phyloP scores from a whole-genome alignment of 2,113 vertebrate species.

The Pollimyrus isidori region DNA sequence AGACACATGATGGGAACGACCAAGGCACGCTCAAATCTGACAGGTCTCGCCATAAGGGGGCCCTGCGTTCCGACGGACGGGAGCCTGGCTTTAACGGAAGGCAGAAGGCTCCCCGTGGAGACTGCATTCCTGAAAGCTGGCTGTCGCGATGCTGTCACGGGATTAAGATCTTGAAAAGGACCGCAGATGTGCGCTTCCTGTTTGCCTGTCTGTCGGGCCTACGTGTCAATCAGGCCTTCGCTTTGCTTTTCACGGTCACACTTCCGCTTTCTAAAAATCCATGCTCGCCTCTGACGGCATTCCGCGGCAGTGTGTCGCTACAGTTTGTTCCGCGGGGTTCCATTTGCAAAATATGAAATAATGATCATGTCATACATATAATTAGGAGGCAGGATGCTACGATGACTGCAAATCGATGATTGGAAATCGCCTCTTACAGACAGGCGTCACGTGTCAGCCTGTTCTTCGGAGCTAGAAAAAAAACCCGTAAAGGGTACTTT shows the following conservation, averaged over 20 bases:
- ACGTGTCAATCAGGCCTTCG: not conserved
- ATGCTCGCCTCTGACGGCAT: not conserved
- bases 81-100: conserved; percentile 21
- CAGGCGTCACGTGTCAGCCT: not conserved
- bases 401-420: not conserved
- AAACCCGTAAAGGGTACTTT: not conserved
- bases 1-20: conserved; percentile 24
- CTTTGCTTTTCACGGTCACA: not conserved
- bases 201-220: not conserved
- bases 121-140: not conserved
- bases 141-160: not conserved
- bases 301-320: not conserved
- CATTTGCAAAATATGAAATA: not conserved
- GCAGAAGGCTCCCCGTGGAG: not conserved
- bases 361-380: not conserved
- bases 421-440: not conserved
- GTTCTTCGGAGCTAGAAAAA: not conserved
- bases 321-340: not conserved
- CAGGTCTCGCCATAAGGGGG: conserved; percentile 30
- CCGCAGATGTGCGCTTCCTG: not conserved
- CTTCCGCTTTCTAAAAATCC: not conserved
- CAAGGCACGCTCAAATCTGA: conserved; percentile 29
- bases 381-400: not conserved
- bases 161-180: not conserved
- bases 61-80: conserved; percentile 24